These are phyloP conservation scores for Hemibagrus wyckioides DNA, from an alignment of 2,113 vertebrate species.

Conservation along the genomic window DNA sequence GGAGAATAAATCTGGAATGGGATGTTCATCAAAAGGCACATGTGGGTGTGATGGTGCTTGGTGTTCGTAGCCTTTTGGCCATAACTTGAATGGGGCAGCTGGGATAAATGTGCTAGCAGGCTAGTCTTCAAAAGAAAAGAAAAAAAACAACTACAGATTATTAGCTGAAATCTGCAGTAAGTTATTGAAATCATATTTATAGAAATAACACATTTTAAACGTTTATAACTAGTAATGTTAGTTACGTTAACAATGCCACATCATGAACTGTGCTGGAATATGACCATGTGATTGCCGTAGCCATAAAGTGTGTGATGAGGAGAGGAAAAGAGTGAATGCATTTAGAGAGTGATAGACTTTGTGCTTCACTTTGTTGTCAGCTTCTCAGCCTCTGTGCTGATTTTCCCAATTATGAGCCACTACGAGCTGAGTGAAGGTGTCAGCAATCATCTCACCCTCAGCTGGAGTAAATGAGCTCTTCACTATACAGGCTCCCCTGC, in stretches of 20 bases:
- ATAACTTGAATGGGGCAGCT: background rate
- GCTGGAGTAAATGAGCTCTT: slow-evolving; percentile 59
- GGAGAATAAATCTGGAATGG: too few species aligned
- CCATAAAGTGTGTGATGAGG: background rate
- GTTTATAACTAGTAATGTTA: background rate
- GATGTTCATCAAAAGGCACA: background rate
- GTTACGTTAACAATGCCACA: background rate
- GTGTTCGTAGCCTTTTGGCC: background rate
- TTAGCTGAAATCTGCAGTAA: background rate
- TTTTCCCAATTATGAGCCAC: slow-evolving; percentile 60
- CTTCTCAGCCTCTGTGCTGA: slow-evolving; percentile 47
- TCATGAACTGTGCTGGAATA: background rate
- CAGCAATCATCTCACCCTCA: slow-evolving; percentile 47
- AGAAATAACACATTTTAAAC: background rate
- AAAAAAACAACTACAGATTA: too few species aligned
- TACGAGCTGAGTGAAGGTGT: slow-evolving; percentile 47
- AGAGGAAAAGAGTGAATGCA: background rate
- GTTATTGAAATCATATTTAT: background rate
- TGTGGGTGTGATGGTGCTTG: background rate
- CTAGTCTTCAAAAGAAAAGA: background rate
- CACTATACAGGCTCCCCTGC: slow-evolving; percentile 38
- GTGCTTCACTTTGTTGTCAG: slow-evolving; percentile 44
- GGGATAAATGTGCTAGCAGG: background rate
- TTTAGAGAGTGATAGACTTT: background rate
- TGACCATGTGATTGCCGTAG: background rate